A percentile compares a stretch with the other conserved stretches of the same genome.
Evolutionary conservation across 2,113 vertebrate species (phyloP).

Genomic region (Toxotes jaculatrix): DNA sequence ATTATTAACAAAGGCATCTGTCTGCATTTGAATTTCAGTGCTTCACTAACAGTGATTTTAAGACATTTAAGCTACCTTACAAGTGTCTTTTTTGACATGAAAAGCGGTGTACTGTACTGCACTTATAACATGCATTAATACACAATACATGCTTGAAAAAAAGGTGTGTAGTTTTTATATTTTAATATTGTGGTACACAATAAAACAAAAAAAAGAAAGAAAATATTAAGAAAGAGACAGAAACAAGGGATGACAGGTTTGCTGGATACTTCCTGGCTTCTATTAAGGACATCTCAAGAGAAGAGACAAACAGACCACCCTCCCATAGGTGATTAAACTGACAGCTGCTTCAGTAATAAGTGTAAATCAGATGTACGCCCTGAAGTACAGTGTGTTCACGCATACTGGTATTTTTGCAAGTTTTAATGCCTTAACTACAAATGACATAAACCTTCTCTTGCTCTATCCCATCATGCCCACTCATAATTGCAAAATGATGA

Average conservation of each 20-base stretch:
- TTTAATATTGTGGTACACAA: not conserved
- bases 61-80: not conserved
- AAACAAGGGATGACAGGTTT: not conserved
- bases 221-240: not conserved
- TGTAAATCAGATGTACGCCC: constrained; percentile 40
- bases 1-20: constrained; percentile 28
- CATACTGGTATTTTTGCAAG: constrained; percentile 4
- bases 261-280: not conserved
- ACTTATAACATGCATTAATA: not conserved
- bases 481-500: constrained; percentile 1
- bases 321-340: constrained; percentile 33
- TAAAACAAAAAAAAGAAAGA: not conserved
- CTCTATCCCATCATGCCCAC: not conserved
- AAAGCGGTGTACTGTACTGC: not conserved
- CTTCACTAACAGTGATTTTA: constrained; percentile 6
- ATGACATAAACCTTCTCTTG: not conserved
- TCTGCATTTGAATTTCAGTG: constrained; percentile 25
- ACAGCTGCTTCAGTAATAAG: constrained; percentile 59
- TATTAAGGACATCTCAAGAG: constrained; percentile 17
- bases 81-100: not conserved
- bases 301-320: constrained; percentile 18
- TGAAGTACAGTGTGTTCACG: not conserved
- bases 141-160: not conserved
- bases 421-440: constrained; percentile 6
- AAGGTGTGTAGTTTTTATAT: not conserved